A percentile compares a stretch with the other conserved stretches of the same genome.
These are phyloP conservation scores for Cephus pulcher DNA, from an alignment of 2,888 invertebrate genomes.

Conservation along the genomic window DNA sequence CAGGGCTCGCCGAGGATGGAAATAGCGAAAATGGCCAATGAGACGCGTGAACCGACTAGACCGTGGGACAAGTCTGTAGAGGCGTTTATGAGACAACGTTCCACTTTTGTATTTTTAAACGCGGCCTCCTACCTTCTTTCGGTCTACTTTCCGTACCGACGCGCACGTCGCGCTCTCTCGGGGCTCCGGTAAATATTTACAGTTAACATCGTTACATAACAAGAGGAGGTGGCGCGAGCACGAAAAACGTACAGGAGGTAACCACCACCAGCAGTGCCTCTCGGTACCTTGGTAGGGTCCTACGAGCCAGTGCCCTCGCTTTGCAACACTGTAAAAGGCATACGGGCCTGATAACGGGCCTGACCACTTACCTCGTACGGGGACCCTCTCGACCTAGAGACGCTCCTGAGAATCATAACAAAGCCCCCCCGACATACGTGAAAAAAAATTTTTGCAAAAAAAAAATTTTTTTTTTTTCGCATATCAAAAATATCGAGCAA, in stretches of 20 bases:
- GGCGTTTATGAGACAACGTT: conserved; percentile 32
- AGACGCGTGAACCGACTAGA: not conserved
- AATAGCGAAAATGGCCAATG: not conserved
- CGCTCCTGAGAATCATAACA: not conserved
- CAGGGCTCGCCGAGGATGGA: not conserved
- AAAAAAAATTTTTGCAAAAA: too few species aligned
- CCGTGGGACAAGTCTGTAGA: conserved; percentile 9
- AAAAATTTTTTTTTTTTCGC: not conserved
- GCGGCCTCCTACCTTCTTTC: conserved; percentile 38
- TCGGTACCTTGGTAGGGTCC: conserved; percentile 15
- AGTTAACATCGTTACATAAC: conserved; percentile 61
- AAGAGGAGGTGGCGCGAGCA: conserved; percentile 34
- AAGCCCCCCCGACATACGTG: not conserved
- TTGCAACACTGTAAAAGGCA: not conserved
- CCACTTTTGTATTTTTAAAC: conserved; percentile 59
- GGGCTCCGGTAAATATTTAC: conserved; percentile 60
- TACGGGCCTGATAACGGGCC: not conserved
- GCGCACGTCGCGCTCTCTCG: conserved; percentile 23
- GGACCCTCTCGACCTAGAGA: not conserved
- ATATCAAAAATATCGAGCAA: not conserved
- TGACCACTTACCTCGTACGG: not conserved
- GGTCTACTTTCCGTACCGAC: conserved; percentile 52
- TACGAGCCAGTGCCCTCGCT: conserved; percentile 28
- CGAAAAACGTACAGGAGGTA: conserved; percentile 15
- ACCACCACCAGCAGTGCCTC: not conserved